Conservation (phyloP, 2,888 invertebrate genomes). For the Herminia tarsipennalis region DNA sequence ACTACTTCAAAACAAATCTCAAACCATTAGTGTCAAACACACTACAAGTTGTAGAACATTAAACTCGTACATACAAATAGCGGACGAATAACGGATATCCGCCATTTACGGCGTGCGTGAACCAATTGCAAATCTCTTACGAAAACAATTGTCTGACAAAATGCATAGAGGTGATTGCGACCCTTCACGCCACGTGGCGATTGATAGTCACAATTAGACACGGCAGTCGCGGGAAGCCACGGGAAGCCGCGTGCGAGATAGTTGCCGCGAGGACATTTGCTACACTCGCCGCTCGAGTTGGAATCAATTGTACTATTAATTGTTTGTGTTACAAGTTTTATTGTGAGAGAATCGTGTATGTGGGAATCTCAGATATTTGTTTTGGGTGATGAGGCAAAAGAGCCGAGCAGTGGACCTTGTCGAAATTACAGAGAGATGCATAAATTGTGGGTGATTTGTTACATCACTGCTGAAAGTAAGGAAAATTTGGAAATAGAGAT, state of each 20-base stretch:
- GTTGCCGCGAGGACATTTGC: conserved; percentile 44
- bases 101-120: neutral
- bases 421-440: no score
- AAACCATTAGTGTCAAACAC: neutral
- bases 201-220: conserved; percentile 74
- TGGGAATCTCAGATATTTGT: neutral
- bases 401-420: no score
- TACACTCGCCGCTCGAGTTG: conserved; percentile 60
- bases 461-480: no score
- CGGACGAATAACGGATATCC: conserved; percentile 8
- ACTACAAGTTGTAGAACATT: conserved; percentile 8
- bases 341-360: neutral
- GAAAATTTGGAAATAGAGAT: no score
- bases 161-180: conserved; percentile 19
- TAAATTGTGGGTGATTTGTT: no score
- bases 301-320: conserved; percentile 73
- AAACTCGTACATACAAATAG: no score
- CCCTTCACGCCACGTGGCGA: conserved; percentile 69
- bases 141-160: conserved; percentile 28
- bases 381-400: no score
- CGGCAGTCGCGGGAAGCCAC: conserved; percentile 55
- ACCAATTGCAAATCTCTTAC: conserved; percentile 25
- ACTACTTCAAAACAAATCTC: no score
- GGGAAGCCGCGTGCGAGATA: conserved; percentile 18
- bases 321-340: conserved; percentile 49